A percentile compares a stretch with the other conserved stretches of the same genome.
These are phyloP conservation scores for Caenorhabditis sp. DNA, from an alignment of 2,888 invertebrate genomes.

Conservation along the genomic window DNA sequence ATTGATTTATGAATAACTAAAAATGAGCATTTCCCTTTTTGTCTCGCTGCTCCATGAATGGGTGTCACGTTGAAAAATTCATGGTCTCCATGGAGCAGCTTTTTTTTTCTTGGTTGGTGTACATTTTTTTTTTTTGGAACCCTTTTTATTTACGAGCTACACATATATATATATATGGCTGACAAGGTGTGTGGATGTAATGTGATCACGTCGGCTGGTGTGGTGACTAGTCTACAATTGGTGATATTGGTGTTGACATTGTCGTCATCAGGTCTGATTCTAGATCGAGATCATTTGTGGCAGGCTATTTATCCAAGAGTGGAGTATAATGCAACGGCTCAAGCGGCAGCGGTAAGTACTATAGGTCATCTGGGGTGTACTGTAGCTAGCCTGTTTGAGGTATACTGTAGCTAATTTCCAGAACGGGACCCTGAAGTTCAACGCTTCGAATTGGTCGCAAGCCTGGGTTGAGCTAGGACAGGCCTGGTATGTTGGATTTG, in stretches of 20 bases:
- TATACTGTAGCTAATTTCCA: too few relatives aligned
- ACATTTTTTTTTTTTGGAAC: slow-evolving; percentile 4
- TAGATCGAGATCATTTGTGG: slow-evolving; percentile 58
- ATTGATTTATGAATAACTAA: too few relatives aligned
- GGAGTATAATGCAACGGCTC: slow-evolving; percentile 48
- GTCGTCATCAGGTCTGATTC: slow-evolving; percentile 49
- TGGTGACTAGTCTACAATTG: slow-evolving; percentile 54
- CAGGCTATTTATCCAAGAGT: slow-evolving; percentile 39
- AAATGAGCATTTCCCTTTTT: too few relatives aligned
- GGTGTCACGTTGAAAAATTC: slow-evolving; percentile 25
- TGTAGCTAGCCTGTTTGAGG: too few relatives aligned
- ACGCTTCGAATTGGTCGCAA: slow-evolving; percentile 54
- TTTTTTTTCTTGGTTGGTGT: slow-evolving; percentile 16
- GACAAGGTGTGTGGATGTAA: slow-evolving; percentile 62
- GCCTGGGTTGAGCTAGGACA: slow-evolving; percentile 59
- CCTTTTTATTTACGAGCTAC: too few relatives aligned
- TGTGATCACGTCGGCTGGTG: slow-evolving; percentile 61
- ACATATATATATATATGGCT: slow-evolving; percentile 28
- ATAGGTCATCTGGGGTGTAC: background rate
- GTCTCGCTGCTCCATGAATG: background rate
- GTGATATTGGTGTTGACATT: slow-evolving; percentile 52
- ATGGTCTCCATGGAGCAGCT: slow-evolving; percentile 5
- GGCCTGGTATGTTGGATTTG: slow-evolving; percentile 61
- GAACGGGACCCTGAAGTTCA: slow-evolving; percentile 44
- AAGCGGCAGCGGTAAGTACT: slow-evolving; percentile 25